phyloP scores from a whole-genome alignment of 2,888 invertebrate species.

The Ommatoiulus sabulosus region DNA sequence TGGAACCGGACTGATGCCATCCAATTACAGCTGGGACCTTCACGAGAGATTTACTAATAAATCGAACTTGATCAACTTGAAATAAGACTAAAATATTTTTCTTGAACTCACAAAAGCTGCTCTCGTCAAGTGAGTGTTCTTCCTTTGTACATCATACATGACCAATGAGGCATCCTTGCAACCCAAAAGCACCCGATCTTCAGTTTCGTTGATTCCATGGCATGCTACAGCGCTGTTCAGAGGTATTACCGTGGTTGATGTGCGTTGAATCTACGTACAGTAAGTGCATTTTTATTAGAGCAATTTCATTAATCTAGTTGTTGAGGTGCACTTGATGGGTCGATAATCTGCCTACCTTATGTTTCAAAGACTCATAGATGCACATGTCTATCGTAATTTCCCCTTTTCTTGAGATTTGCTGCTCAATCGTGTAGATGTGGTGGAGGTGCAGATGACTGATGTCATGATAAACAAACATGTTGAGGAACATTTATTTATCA shows the following conservation, averaged over 20 bases:
- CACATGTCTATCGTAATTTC: slow-evolving; percentile 65
- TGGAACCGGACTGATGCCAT: slow-evolving; percentile 80
- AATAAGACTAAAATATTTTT: neutral
- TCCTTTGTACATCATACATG: slow-evolving; percentile 79
- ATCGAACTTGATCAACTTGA: neutral
- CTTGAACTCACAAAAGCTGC: slow-evolving; percentile 80
- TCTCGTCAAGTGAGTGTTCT: slow-evolving; percentile 80
- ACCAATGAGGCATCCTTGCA: slow-evolving; percentile 86
- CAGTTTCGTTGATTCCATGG: slow-evolving; percentile 76
- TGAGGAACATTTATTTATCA: too few relatives aligned
- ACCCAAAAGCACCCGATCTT: slow-evolving; percentile 81
- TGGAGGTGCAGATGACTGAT: slow-evolving; percentile 77
- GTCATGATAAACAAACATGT: neutral
- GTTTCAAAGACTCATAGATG: slow-evolving; percentile 65
- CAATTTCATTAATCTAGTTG: neutral
- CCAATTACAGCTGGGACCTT: slow-evolving; percentile 76
- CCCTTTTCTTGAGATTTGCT: slow-evolving; percentile 79
- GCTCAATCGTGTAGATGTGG: slow-evolving; percentile 83
- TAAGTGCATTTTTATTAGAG: slow-evolving; percentile 69
- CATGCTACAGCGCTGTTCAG: slow-evolving; percentile 78
- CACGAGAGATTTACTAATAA: slow-evolving; percentile 60
- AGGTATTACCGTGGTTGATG: slow-evolving; percentile 77
- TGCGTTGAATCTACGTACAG: slow-evolving; percentile 72
- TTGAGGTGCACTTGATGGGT: neutral
- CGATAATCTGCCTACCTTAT: slow-evolving; percentile 59